Evolutionary conservation across 2,888 invertebrate genomes (phyloP), one percentile per base, ranked within the genome.

Genomic region (Drosophila neotestacea): DNA sequence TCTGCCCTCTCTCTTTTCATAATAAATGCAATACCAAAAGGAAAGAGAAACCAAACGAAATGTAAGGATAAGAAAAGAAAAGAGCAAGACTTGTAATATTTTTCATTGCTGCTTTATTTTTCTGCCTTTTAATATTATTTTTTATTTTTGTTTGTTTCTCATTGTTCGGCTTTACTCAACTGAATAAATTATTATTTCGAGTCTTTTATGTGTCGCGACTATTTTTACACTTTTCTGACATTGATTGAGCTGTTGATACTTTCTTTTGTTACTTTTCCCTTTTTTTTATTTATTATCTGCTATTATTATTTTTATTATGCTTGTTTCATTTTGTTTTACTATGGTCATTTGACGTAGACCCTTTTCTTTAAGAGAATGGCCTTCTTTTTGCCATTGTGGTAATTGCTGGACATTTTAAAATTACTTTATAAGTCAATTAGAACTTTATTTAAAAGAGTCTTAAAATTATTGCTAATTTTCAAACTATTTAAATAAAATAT

Each of bases 201-300:
- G 76, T 73, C 70, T 41, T 72, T 79, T 74, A 58, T 68, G 41
- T 51, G 63, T 42, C 52, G 50, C 67, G 76, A 74, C 68, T 81
- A 65, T 77, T 85, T 77, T 69, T 68, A 64, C 68, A 58, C 76
- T 62, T 44, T 52, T 30, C 64, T 79, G 89, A 89, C 85, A 78
- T 88, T 85, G 88, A 85, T 88, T 77, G 83, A 89, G 77, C 76
- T 85, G 86, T 82, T 79, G 64, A 72, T 63, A 68, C 74, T 69
- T 67, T 71, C 56, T 42, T 58, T 59, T 67, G 13, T 50, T 48
- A 3, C 11, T 47, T 32, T 55, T 38, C 7, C 16, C 41, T 50
- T 55, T n/a, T 16, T 51, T 46, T 58, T 52, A 46, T 46, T 39
- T 30, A n/a, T 36, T 61, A 27, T 44, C 27, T 44, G 50, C 48